phyloP scores from a whole-genome alignment of 1,140 invertebrate genomes.

The Reticulitermes speratus region DNA sequence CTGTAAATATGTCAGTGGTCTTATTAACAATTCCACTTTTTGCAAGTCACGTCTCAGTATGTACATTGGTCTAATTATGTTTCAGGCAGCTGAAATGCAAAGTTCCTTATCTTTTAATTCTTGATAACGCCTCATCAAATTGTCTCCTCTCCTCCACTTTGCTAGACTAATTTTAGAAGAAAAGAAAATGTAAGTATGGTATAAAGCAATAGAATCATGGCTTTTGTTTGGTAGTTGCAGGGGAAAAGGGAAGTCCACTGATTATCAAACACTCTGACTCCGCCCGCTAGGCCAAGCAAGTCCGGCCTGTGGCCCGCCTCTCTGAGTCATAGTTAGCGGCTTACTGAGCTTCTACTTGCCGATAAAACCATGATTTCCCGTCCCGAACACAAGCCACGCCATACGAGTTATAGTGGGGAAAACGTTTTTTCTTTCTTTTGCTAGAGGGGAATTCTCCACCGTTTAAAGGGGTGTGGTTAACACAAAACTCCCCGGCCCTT shows the following conservation, averaged over 20 bases:
- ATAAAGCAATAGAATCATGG: not conserved
- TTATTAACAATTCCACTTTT: too few species aligned
- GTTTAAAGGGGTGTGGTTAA: constrained; percentile 18
- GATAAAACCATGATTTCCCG: not conserved
- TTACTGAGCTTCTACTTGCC: not conserved
- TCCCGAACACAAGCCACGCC: constrained; percentile 2
- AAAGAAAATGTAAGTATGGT: not conserved
- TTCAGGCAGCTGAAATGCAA: not conserved
- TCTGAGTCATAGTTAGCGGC: not conserved
- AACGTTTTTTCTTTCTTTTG: not conserved
- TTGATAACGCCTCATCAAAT: not conserved
- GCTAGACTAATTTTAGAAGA: not conserved
- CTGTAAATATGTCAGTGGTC: too few species aligned
- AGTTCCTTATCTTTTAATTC: not conserved
- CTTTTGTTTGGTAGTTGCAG: not conserved
- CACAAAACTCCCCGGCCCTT: constrained; percentile 1
- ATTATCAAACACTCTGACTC: not conserved
- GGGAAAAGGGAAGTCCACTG: not conserved
- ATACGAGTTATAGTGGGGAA: not conserved
- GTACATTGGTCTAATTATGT: not conserved
- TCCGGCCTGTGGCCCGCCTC: constrained; percentile 1
- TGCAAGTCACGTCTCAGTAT: not conserved
- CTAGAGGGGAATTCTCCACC: constrained; percentile 1
- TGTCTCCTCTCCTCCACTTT: not conserved
- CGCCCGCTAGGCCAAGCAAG: not conserved